Evolutionary conservation across 2,113 vertebrate genomes (phyloP).

Genomic region (Menidia beryllina): DNA sequence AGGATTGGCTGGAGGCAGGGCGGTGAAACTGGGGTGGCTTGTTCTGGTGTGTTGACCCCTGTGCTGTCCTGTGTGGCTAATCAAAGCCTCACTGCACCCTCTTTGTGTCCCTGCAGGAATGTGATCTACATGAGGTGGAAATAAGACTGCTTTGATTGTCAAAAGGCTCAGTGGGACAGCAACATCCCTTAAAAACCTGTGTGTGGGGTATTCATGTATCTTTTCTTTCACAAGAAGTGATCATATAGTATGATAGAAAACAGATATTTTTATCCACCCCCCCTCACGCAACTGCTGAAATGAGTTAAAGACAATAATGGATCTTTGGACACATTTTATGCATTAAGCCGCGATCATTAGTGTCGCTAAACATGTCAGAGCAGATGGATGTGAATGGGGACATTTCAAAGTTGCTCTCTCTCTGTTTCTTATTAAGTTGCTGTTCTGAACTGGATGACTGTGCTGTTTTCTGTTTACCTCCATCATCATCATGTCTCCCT

Average conservation of each 20-base stretch:
- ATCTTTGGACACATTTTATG: slow-evolving; percentile 49
- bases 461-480: slow-evolving; percentile 65
- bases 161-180: slow-evolving; percentile 57
- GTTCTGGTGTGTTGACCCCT: slow-evolving; percentile 76
- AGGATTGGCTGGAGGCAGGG: slow-evolving; percentile 54
- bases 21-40: slow-evolving; percentile 63
- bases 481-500: slow-evolving; percentile 46
- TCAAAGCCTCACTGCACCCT: slow-evolving; percentile 71
- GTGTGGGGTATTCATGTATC: neutral
- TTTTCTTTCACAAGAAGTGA: slow-evolving; percentile 3
- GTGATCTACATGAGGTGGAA: slow-evolving; percentile 47
- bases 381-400: slow-evolving; percentile 60
- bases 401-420: slow-evolving; percentile 61
- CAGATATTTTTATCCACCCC: too few relatives aligned
- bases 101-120: slow-evolving; percentile 65
- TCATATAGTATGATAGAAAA: neutral
- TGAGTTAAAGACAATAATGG: too few relatives aligned
- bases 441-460: slow-evolving; percentile 52
- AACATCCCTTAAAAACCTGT: slow-evolving; percentile 21
- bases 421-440: slow-evolving; percentile 67
- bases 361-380: slow-evolving; percentile 64
- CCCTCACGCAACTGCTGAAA: too few relatives aligned
- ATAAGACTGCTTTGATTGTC: slow-evolving; percentile 54
- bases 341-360: slow-evolving; percentile 56
- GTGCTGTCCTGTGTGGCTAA: slow-evolving; percentile 73